Conservation (phyloP, 2,797 vertebrate genomes). For the Amazonetta brasiliensis region DNA sequence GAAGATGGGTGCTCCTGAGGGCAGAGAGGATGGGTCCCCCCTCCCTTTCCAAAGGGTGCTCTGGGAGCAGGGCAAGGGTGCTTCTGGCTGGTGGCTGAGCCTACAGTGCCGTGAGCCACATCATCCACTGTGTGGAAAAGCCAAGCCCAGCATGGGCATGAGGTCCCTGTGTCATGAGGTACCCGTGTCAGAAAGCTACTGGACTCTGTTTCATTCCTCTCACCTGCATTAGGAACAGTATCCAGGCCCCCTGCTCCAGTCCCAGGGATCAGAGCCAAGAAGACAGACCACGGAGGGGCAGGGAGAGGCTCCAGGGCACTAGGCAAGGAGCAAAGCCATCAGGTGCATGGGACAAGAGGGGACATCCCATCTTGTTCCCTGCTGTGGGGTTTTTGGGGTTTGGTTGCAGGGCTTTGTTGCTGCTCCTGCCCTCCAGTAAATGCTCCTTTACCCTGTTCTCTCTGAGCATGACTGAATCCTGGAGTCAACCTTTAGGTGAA, state of each 20-base stretch:
- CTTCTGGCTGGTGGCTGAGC: rapidly evolving
- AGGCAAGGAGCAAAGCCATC: not conserved
- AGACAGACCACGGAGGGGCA: not conserved
- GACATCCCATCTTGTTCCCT: not conserved
- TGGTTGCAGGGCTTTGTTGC: not conserved
- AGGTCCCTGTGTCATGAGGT: too few species aligned
- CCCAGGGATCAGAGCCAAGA: not conserved
- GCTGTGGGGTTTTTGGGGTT: not conserved
- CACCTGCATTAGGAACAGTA: not conserved
- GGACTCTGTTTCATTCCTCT: not conserved
- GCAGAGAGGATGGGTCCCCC: not conserved
- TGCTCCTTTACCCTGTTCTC: not conserved
- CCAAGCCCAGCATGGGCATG: not conserved
- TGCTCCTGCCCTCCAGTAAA: not conserved
- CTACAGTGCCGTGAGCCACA: not conserved
- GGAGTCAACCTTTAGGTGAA: not conserved
- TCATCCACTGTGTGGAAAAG: not conserved
- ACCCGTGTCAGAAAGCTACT: not conserved
- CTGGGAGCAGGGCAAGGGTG: not conserved
- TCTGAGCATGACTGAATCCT: not conserved
- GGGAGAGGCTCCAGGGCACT: too few species aligned
- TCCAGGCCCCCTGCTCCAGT: not conserved
- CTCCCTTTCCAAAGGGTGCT: not conserved
- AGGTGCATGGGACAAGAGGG: not conserved
- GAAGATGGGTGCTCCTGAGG: not conserved